Conservation (phyloP, 2,888 invertebrate species). For the Drosophila nr. medialis region DNA sequence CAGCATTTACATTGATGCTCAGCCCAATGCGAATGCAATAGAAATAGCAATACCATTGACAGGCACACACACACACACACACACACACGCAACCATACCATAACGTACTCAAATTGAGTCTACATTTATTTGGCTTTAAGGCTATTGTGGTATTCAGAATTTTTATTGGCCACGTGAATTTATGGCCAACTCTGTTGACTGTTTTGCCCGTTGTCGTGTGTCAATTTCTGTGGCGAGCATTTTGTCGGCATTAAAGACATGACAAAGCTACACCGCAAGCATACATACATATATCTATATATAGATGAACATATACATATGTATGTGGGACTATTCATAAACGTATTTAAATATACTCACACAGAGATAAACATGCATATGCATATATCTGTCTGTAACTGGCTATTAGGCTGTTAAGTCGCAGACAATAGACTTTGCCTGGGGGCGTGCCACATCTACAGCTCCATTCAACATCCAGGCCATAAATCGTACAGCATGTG, state of each 20-base stretch:
- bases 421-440: conserved; percentile 34
- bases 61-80: conserved; percentile 10
- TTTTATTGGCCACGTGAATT: conserved; percentile 77
- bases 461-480: conserved; percentile 23
- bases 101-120: conserved; percentile 49
- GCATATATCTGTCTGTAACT: conserved; percentile 14
- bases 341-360: conserved; percentile 20
- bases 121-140: conserved; percentile 15
- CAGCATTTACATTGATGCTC: conserved; percentile 47
- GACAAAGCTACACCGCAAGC: conserved; percentile 55
- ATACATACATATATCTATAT: conserved; percentile 8
- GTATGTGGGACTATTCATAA: conserved; percentile 14
- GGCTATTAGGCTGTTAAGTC: conserved; percentile 45
- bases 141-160: conserved; percentile 63
- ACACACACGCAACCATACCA: conserved; percentile 20
- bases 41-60: conserved; percentile 38
- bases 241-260: conserved; percentile 55
- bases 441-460: conserved; percentile 34
- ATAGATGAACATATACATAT: neutral
- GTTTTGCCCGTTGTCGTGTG: conserved; percentile 59
- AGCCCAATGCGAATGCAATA: conserved; percentile 25
- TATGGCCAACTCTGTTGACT: conserved; percentile 59
- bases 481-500: conserved; percentile 27
- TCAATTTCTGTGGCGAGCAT: conserved; percentile 54
- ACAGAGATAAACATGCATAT: conserved; percentile 10